Base-by-base conservation (phyloP, 2,113 vertebrate species). In the Entosphenus tridentatus region DNA sequence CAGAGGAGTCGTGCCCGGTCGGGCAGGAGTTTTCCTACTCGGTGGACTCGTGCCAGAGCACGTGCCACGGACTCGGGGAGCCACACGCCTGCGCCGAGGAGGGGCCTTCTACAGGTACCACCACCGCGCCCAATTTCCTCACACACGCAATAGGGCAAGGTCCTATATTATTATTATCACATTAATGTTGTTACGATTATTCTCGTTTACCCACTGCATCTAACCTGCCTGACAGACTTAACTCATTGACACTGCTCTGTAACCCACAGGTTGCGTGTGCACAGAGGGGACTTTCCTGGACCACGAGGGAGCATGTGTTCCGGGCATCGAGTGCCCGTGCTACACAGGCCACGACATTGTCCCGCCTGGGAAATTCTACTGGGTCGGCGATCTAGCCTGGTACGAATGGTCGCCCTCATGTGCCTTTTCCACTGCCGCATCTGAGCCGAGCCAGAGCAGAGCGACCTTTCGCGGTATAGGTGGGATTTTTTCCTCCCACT, bases 191-290 rank as follows among this genome's bases (percentile, higher is more conserved):
- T 21, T 21, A 21, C 21, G 21, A 21, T 3, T 21, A 21, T 21
- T 3, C 21, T 21, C 21, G 21, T 21, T 21, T 21, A 21, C 21
- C 21, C 21, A 21, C 21, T 21, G 21, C 21, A 21, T 21, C 21
- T 21, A 21, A 21, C 21, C 21, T 21, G 21, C 21, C 21, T 3
- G 21, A 21, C 21, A 21, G 21, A 21, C 21, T 21, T 3, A 21
- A 21, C 21, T 21, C 21, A 21, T 21, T 21, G 21, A 21, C 21
- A 21, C 21, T 21, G 21, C 21, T 21, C 21, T 80, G 2, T 84
- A 88, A 0, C 80, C 95, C 71, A 91, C 95, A 12, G 93, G 93
- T 72, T 96, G 91, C 70, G 85, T 86, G 71, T 97, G 93, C 72
- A 74, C 86, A 0, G 74, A 83, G 9, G 77, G 81, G 39, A 78